Conservation (phyloP, 2,888 invertebrate species). For the Drosophila silvestris region DNA sequence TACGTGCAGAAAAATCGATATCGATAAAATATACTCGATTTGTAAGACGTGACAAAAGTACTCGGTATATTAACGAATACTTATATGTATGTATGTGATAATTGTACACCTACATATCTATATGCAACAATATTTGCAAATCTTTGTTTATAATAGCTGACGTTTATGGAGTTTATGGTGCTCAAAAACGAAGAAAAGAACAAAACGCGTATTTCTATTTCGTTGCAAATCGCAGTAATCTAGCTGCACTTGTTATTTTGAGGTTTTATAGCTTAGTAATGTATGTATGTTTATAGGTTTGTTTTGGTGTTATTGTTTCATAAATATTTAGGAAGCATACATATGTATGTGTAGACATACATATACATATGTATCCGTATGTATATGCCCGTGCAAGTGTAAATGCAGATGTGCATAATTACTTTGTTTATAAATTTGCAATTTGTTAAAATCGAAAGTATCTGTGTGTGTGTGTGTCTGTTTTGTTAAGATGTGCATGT, state of each 20-base stretch:
- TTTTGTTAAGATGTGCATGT: not conserved
- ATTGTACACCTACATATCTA: slow-evolving; percentile 58
- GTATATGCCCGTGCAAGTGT: slow-evolving; percentile 11
- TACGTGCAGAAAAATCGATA: slow-evolving; percentile 16
- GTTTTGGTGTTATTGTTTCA: slow-evolving; percentile 67
- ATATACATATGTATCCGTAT: not conserved
- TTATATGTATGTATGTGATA: slow-evolving; percentile 31
- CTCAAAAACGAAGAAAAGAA: slow-evolving; percentile 49
- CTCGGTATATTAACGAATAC: slow-evolving; percentile 42
- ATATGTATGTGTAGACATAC: not conserved
- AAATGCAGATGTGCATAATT: slow-evolving; percentile 44
- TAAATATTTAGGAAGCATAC: slow-evolving; percentile 42
- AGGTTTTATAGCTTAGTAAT: slow-evolving; percentile 50
- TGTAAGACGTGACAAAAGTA: slow-evolving; percentile 43
- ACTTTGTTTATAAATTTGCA: slow-evolving; percentile 64
- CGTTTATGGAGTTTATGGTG: slow-evolving; percentile 71
- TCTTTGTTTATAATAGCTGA: slow-evolving; percentile 74
- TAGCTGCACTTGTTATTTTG: slow-evolving; percentile 30
- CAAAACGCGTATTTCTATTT: slow-evolving; percentile 35
- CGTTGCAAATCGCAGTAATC: slow-evolving; percentile 28
- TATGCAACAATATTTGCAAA: slow-evolving; percentile 69
- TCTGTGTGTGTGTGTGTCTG: slow-evolving; percentile 4
- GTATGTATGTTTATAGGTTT: slow-evolving; percentile 61
- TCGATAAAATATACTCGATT: slow-evolving; percentile 46
- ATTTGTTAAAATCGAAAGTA: slow-evolving; percentile 21